A percentile compares a stretch with the other conserved stretches of the same genome.
Conservation (phyloP, 2,113 vertebrate species). For the Gavialis gangeticus region DNA sequence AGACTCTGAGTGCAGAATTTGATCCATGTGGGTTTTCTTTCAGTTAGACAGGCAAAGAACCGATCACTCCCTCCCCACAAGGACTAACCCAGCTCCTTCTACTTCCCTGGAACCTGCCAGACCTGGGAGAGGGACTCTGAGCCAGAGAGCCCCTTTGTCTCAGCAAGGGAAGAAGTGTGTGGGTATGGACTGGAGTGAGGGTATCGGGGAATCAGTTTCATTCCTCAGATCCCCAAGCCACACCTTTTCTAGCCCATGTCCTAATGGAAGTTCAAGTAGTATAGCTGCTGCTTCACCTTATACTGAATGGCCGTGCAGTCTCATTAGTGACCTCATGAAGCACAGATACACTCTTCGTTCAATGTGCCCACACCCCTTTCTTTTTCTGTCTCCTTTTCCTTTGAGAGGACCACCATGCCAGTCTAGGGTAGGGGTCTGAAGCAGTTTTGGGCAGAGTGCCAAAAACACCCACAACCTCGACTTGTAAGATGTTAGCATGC, state of each 20-base stretch:
- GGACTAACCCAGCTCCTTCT: neutral
- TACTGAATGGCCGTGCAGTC: neutral
- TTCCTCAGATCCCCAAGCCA: neutral
- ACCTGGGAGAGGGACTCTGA: neutral
- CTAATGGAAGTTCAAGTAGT: neutral
- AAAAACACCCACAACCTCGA: too few relatives aligned
- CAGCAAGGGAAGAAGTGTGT: neutral
- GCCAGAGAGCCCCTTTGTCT: neutral
- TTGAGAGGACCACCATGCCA: too few relatives aligned
- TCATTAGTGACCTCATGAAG: neutral
- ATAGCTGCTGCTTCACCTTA: neutral
- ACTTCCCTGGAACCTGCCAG: neutral
- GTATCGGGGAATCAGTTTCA: neutral
- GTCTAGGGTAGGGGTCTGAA: too few relatives aligned
- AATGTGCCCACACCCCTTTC: neutral
- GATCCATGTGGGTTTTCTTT: neutral
- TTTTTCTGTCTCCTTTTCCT: neutral
- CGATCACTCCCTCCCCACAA: neutral
- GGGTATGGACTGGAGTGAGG: neutral
- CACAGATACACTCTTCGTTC: neutral
- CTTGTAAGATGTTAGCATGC: too few relatives aligned
- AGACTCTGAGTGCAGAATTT: neutral
- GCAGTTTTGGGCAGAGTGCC: too few relatives aligned
- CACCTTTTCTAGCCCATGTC: neutral
- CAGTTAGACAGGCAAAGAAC: neutral